Conservation (phyloP, 2,888 invertebrate genomes). For the Noctua fimbriata region DNA sequence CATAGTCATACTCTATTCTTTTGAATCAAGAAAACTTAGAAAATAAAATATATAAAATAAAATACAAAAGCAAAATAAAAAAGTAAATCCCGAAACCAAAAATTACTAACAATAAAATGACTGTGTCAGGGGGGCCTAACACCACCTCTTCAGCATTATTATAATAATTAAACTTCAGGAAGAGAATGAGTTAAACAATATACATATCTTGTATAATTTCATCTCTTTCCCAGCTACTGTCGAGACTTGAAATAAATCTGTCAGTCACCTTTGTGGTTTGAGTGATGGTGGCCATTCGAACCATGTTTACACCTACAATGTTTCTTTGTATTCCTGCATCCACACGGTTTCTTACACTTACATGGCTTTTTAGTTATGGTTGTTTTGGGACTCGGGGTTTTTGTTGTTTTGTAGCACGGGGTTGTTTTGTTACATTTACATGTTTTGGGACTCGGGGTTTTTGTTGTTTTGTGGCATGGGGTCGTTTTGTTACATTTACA, state of each 20-base stretch:
- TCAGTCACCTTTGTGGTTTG: neutral
- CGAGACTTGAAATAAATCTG: neutral
- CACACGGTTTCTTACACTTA: neutral
- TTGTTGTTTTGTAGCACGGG: neutral
- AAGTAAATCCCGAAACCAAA: neutral
- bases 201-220: too few relatives aligned
- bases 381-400: neutral
- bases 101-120: neutral
- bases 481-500: too few relatives aligned
- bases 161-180: neutral
- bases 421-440: neutral
- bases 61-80: neutral
- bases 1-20: neutral
- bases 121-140: neutral
- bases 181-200: too few relatives aligned
- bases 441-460: too few relatives aligned
- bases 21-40: too few relatives aligned
- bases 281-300: neutral
- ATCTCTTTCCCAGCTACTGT: neutral
- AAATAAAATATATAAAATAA: too few relatives aligned
- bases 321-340: neutral
- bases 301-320: neutral
- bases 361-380: neutral
- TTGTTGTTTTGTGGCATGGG: too few relatives aligned
- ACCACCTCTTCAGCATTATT: neutral